phyloP scores from a whole-genome alignment of 2,888 invertebrate genomes.

The Autographa gamma region DNA sequence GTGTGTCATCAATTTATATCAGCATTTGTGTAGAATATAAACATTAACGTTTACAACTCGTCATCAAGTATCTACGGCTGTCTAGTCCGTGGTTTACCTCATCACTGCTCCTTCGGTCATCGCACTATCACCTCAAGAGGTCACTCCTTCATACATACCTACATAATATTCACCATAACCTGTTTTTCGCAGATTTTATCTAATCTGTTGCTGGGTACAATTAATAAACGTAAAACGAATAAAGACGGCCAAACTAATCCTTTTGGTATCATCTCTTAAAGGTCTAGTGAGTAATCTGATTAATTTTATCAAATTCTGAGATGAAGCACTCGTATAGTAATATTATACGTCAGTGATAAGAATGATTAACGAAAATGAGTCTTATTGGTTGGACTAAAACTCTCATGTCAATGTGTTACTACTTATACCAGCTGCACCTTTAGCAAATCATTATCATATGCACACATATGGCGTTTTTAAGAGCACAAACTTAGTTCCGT shows the following conservation, averaged over 20 bases:
- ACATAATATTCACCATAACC: conserved; percentile 30
- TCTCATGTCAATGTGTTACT: background rate
- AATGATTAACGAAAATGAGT: too few relatives aligned
- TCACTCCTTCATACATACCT: conserved; percentile 37
- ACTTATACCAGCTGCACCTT: background rate
- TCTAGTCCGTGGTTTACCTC: conserved; percentile 31
- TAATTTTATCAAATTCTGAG: background rate
- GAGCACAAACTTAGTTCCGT: background rate
- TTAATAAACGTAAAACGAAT: conserved; percentile 10
- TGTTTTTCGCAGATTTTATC: conserved; percentile 20
- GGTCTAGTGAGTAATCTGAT: background rate
- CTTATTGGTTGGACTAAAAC: too few relatives aligned
- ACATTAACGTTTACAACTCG: conserved; percentile 14
- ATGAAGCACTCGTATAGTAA: background rate
- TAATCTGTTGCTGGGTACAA: conserved; percentile 16
- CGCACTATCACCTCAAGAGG: conserved; percentile 49
- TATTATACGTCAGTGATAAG: background rate
- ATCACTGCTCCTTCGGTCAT: conserved; percentile 39
- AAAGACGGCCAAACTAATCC: background rate
- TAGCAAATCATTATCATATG: background rate
- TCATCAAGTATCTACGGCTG: conserved; percentile 8
- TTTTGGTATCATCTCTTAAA: background rate
- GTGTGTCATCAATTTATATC: conserved; percentile 14
- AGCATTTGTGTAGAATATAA: conserved; percentile 18
- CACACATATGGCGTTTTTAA: background rate